phyloP scores from a whole-genome alignment of 2,113 vertebrate genomes.

The Smithornis capensis region DNA sequence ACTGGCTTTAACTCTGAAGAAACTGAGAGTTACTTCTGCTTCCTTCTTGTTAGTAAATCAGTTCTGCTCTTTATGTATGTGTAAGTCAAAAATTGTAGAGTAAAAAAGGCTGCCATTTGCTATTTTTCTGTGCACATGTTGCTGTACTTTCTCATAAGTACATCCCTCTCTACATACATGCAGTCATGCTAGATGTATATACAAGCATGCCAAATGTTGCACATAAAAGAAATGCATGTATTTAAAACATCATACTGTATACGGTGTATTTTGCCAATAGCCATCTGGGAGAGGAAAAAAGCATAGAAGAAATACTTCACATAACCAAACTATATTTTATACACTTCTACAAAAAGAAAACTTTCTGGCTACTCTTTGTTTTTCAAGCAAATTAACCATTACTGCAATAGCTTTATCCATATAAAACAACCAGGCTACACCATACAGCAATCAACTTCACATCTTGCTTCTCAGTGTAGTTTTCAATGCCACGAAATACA shows the following conservation, averaged over 20 bases:
- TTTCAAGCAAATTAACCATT: not conserved
- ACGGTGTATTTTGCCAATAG: constrained; percentile 30
- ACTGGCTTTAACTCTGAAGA: not conserved
- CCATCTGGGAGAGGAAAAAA: constrained; percentile 13
- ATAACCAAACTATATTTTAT: not conserved
- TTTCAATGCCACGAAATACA: not conserved
- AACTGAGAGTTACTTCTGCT: not conserved
- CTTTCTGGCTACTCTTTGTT: not conserved
- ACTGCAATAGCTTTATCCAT: not conserved
- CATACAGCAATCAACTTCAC: not conserved
- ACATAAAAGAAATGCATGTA: not conserved
- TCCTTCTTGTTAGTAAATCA: not conserved
- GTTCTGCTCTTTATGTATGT: not conserved
- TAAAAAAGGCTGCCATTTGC: not conserved
- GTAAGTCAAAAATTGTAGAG: not conserved
- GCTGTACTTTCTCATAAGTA: not conserved
- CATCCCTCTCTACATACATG: constrained; percentile 1
- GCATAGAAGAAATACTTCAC: not conserved
- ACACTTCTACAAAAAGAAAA: not conserved
- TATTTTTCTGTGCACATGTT: not conserved
- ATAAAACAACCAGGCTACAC: not conserved
- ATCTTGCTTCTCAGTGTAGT: not conserved
- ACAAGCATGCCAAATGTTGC: constrained; percentile 34
- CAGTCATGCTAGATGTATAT: not conserved
- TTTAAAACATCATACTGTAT: constrained; percentile 14